These are phyloP conservation scores for Vanessa cardui DNA, from an alignment of 2,888 invertebrate genomes.

Conservation along the genomic window DNA sequence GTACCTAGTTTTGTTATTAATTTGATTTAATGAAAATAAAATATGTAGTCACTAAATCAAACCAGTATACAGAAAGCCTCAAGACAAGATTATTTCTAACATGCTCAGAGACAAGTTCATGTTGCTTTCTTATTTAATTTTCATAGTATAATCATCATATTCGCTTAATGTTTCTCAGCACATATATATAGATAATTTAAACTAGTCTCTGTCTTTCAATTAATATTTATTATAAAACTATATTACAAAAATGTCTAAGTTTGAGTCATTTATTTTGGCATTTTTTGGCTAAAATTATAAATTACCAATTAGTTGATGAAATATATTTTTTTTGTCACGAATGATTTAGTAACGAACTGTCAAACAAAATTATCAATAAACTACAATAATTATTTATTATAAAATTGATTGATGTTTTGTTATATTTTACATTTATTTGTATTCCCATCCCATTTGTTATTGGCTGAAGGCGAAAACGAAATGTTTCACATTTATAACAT, in stretches of 20 bases:
- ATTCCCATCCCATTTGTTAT: too few species aligned
- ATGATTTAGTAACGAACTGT: neutral
- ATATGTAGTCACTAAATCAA: too few species aligned
- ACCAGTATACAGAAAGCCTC: too few species aligned
- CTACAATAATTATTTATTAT: neutral
- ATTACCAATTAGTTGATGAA: constrained; percentile 45
- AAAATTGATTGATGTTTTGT: neutral
- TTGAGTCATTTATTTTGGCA: constrained; percentile 73
- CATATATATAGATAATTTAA: constrained; percentile 28
- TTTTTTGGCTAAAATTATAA: constrained; percentile 76
- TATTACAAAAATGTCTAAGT: constrained; percentile 28
- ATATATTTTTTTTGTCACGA: neutral
- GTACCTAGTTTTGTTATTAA: neutral
- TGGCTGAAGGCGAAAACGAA: neutral
- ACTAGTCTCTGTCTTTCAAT: constrained; percentile 32
- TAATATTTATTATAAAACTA: constrained; percentile 41
- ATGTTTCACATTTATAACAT: constrained; percentile 6
- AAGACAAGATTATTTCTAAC: neutral
- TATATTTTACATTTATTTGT: neutral
- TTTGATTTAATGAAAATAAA: neutral
- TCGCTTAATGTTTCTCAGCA: constrained; percentile 11
- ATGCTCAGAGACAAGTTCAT: neutral
- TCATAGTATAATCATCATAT: constrained; percentile 4
- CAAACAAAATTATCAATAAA: neutral
- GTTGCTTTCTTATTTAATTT: constrained; percentile 1